A percentile compares a stretch with the other conserved stretches of the same genome.
phyloP scores from a whole-genome alignment of 2,888 invertebrate species.

The Apeira syringaria region DNA sequence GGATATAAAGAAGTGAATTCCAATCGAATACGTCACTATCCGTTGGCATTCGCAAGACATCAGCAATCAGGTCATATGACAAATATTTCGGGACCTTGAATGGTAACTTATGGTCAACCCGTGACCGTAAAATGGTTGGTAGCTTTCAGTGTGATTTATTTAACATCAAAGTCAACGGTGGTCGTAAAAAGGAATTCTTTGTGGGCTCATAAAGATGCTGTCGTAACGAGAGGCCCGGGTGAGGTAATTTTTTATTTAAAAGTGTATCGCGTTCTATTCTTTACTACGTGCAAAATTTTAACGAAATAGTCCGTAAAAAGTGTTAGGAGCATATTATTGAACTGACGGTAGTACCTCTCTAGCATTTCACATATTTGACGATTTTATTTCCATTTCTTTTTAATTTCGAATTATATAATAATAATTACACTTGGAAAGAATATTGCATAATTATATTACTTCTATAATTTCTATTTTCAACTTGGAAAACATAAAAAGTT shows the following conservation, averaged over 20 bases:
- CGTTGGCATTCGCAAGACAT: not conserved
- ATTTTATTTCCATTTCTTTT: no score
- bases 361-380: no score
- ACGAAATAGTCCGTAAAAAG: not conserved
- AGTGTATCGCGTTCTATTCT: constrained; percentile 11
- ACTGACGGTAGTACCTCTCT: no score
- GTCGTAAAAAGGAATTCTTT: constrained; percentile 49
- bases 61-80: constrained; percentile 2
- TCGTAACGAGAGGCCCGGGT: constrained; percentile 34
- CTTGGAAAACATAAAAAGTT: no score
- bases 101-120: constrained; percentile 36
- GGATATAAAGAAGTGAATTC: no score
- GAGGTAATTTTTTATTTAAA: constrained; percentile 28
- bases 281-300: not conserved
- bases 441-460: no score
- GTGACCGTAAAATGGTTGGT: constrained; percentile 41
- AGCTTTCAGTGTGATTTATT: constrained; percentile 41
- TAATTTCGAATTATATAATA: no score
- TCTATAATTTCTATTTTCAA: no score
- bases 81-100: constrained; percentile 36
- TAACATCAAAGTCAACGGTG: constrained; percentile 45
- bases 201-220: constrained; percentile 43
- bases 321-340: no score
- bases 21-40: not conserved
- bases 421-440: no score